A percentile compares a stretch with the other conserved stretches of the same genome.
Conservation (phyloP, 2,113 vertebrate species). For the Campylomormyrus tamandua region DNA sequence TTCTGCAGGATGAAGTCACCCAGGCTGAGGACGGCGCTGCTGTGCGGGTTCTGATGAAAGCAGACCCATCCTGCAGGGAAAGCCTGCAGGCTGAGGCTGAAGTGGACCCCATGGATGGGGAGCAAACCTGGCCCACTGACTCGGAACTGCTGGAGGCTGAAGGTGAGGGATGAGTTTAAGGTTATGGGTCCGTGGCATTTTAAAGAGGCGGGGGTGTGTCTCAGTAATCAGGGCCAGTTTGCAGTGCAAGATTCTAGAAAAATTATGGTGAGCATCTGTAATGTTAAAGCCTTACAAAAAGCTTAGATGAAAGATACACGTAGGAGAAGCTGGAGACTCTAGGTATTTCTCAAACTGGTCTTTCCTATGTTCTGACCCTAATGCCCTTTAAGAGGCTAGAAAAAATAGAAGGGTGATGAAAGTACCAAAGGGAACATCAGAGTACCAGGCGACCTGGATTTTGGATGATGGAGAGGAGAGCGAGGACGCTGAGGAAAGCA, state of each 20-base stretch:
- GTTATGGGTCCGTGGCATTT: not conserved
- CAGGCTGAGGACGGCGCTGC: conserved; percentile 62
- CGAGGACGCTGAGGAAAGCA: conserved; percentile 49
- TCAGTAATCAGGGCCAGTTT: not conserved
- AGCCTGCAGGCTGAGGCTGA: conserved; percentile 78
- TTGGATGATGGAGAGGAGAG: conserved; percentile 64
- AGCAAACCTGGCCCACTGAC: conserved; percentile 95
- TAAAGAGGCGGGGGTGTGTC: not conserved
- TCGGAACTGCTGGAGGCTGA: conserved; percentile 83
- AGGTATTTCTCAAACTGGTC: not conserved
- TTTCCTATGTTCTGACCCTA: not conserved
- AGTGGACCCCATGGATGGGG: conserved; percentile 91
- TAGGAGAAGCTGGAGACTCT: not conserved
- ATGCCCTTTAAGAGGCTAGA: conserved; percentile 57
- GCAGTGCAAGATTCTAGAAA: not conserved
- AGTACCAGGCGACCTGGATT: conserved; percentile 94
- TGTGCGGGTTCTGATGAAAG: conserved; percentile 78
- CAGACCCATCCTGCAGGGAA: conserved; percentile 69
- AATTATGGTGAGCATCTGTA: not conserved
- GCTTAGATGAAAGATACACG: not conserved
- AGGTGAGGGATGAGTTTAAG: conserved; percentile 53
- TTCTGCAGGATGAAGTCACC: conserved; percentile 53
- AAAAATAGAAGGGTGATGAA: conserved; percentile 67
- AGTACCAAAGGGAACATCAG: conserved; percentile 91
- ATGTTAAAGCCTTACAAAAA: not conserved